Conservation (phyloP, 2,797 vertebrate genomes). For the Rhabdomys pumilio region DNA sequence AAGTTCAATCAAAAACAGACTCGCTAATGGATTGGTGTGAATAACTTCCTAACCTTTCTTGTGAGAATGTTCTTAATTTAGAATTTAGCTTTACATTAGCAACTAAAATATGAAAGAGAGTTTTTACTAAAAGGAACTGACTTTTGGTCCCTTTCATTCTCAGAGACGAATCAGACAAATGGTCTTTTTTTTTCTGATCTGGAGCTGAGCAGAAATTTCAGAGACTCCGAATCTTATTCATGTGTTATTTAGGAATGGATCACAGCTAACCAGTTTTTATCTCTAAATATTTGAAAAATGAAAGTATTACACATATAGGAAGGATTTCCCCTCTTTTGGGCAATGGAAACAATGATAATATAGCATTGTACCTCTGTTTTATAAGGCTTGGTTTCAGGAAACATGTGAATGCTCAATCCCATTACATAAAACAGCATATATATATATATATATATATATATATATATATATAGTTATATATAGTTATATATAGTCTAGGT, state of each 20-base stretch:
- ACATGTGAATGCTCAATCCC: neutral
- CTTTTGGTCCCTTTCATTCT: slow-evolving; percentile 84
- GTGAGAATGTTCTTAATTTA: slow-evolving; percentile 82
- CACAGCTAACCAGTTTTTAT: slow-evolving; percentile 29
- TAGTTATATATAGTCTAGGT: neutral
- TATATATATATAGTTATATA: too few relatives aligned
- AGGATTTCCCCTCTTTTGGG: neutral
- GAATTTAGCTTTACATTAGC: slow-evolving; percentile 83
- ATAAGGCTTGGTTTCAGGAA: neutral
- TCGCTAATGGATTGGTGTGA: slow-evolving; percentile 78
- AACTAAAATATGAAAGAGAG: slow-evolving; percentile 87
- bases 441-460: neutral
- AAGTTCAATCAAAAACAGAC: slow-evolving; percentile 73
- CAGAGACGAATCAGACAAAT: slow-evolving; percentile 83
- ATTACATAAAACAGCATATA: neutral
- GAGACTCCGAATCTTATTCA: slow-evolving; percentile 76
- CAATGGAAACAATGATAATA: neutral
- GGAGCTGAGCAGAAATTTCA: slow-evolving; percentile 80
- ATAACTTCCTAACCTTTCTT: slow-evolving; percentile 71
- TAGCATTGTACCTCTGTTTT: neutral
- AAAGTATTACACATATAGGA: slow-evolving; percentile 10
- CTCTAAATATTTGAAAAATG: slow-evolving; percentile 62
- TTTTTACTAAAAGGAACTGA: slow-evolving; percentile 76
- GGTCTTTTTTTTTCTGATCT: slow-evolving; percentile 80
- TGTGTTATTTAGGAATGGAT: slow-evolving; percentile 79